Evolutionary conservation across 2,797 vertebrate species (phyloP).

Genomic region (Malurus splendens): DNA sequence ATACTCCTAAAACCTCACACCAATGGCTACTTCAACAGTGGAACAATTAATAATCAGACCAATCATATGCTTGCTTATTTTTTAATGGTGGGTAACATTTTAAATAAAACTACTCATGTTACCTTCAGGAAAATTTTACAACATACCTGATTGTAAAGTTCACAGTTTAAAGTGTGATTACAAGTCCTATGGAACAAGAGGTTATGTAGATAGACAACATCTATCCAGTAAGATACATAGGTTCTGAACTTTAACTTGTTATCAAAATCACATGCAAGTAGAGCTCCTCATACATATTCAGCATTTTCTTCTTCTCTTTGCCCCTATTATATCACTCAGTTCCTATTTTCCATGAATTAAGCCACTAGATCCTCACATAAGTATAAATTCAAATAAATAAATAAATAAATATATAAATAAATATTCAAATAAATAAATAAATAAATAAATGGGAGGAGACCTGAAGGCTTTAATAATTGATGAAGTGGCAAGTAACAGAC

Average conservation of each 20-base stretch:
- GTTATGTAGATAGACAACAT: background rate
- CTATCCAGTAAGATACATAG: background rate
- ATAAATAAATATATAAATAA: background rate
- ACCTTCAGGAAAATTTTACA: background rate
- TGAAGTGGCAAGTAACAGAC: background rate
- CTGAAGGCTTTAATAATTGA: background rate
- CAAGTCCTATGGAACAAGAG: background rate
- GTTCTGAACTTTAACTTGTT: background rate
- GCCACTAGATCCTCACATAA: background rate
- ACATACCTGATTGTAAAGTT: background rate
- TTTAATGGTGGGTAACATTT: background rate
- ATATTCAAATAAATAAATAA: no score
- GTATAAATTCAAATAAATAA: background rate
- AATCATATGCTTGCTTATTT: background rate
- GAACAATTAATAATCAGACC: background rate
- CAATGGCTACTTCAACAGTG: background rate
- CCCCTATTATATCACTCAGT: background rate
- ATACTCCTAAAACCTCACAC: background rate
- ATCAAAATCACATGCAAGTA: background rate
- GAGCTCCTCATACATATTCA: background rate
- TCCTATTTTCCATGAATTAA: background rate
- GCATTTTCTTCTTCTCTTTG: background rate
- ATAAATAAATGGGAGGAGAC: background rate
- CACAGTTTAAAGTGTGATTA: background rate
- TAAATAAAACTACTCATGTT: background rate